Conservation (phyloP, 2,888 invertebrate species). For the Eilema caniola region DNA sequence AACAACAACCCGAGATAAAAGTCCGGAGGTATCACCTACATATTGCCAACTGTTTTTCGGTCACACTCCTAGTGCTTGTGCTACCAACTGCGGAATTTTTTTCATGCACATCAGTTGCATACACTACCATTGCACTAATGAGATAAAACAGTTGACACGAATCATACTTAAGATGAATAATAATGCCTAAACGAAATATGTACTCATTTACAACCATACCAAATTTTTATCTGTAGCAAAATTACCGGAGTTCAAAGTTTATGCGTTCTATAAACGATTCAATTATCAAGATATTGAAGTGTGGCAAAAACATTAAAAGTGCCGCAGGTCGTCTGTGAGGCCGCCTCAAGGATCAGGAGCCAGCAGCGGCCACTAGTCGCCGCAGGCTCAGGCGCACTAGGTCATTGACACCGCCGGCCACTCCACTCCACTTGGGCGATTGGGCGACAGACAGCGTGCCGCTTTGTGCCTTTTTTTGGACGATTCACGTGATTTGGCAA, state of each 20-base stretch:
- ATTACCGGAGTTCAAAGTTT: slow-evolving; percentile 3
- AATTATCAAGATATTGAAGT: background rate
- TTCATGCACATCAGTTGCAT: no score
- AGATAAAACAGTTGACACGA: no score
- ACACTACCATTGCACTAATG: no score
- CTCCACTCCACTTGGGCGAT: slow-evolving; percentile 6
- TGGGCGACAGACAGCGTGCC: slow-evolving; percentile 20
- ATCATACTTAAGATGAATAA: no score
- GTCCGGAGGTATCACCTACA: no score
- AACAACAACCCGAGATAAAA: no score
- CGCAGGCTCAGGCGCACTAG: slow-evolving; percentile 29
- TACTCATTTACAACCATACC: no score
- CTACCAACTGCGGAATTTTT: no score
- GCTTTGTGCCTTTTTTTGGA: slow-evolving; percentile 14
- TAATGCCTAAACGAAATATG: no score
- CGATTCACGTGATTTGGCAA: slow-evolving; percentile 1
- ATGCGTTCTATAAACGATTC: background rate
- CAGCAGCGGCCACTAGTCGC: slow-evolving; percentile 27
- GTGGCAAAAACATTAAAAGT: background rate
- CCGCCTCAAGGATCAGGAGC: slow-evolving; percentile 20
- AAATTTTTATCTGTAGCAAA: background rate
- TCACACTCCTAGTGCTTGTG: no score
- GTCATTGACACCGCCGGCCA: slow-evolving; percentile 38
- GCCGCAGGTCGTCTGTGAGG: background rate
- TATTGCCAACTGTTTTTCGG: no score